A percentile compares a stretch with the other conserved stretches of the same genome.
Evolutionary conservation across 2,888 invertebrate species (phyloP).

Genomic region (Rhogogaster chlorosoma): DNA sequence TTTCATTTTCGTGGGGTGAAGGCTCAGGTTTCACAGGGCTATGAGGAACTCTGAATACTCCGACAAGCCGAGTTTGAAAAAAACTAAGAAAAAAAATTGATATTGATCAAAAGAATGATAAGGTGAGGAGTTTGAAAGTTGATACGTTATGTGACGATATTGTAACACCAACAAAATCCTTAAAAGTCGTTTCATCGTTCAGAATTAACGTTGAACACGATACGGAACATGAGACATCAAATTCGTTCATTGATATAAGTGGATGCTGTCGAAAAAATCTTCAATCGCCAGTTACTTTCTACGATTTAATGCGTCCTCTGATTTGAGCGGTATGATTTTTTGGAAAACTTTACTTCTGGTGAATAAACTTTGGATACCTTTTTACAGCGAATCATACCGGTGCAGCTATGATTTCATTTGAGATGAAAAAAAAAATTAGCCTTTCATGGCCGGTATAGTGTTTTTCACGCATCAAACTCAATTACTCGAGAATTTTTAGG

Average conservation of each 20-base stretch:
- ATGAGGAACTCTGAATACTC: not conserved
- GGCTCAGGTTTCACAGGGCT: not conserved
- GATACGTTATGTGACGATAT: not conserved
- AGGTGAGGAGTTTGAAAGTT: not conserved
- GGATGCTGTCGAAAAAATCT: not conserved
- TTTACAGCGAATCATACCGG: not conserved
- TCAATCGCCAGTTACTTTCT: not conserved
- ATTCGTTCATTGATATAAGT: not conserved
- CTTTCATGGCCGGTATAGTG: not conserved
- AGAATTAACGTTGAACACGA: not conserved
- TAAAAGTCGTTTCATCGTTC: not conserved
- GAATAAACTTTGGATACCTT: not conserved
- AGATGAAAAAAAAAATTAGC: not conserved
- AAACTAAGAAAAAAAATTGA: not conserved
- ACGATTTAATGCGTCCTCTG: not conserved
- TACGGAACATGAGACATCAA: not conserved
- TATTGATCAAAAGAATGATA: not conserved
- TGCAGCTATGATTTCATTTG: not conserved
- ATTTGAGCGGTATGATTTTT: not conserved
- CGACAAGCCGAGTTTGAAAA: not conserved
- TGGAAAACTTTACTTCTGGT: not conserved
- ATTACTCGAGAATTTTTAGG: constrained; percentile 17
- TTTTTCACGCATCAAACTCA: constrained; percentile 35
- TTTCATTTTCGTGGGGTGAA: not conserved
- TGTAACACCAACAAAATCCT: not conserved